Percentiles rank a stretch among this genome's conserved stretches.
Evolutionary conservation across 2,888 invertebrate genomes (phyloP).

Genomic region (Meliscaeva auricollis): DNA sequence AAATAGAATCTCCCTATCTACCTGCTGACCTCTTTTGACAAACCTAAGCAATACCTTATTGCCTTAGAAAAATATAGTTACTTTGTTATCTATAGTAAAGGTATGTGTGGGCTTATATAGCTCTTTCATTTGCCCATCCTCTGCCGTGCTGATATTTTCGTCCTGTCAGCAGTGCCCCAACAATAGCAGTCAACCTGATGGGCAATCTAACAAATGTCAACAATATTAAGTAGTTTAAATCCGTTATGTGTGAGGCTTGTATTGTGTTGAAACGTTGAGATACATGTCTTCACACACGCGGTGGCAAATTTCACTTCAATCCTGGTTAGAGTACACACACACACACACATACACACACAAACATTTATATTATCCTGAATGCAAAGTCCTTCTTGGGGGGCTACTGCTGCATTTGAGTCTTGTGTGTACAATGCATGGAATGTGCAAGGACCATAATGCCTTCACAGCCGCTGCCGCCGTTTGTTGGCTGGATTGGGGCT

Average conservation of each 20-base stretch:
- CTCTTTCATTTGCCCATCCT: constrained; percentile 17
- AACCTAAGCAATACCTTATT: neutral
- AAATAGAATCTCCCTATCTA: neutral
- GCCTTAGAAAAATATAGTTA: too few species aligned
- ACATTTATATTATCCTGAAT: constrained; percentile 31
- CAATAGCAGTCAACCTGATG: constrained; percentile 59
- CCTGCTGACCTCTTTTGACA: constrained; percentile 21
- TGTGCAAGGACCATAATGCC: neutral
- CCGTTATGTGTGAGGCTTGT: constrained; percentile 50
- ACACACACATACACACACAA: neutral
- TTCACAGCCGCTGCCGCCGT: neutral
- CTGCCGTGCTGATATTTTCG: constrained; percentile 56
- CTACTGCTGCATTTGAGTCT: neutral
- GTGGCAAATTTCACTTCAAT: constrained; percentile 39
- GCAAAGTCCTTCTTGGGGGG: constrained; percentile 1
- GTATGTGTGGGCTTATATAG: too few species aligned
- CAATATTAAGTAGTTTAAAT: constrained; percentile 69
- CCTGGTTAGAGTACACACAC: constrained; percentile 3
- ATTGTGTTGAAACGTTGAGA: constrained; percentile 41
- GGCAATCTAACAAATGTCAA: constrained; percentile 72
- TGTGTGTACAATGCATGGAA: constrained; percentile 21
- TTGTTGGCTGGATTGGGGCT: neutral
- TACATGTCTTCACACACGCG: constrained; percentile 58
- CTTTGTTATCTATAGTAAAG: too few species aligned
- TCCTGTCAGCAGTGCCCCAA: constrained; percentile 65